Conservation (phyloP, 2,888 invertebrate species). For the Aporophyla lueneburgensis region DNA sequence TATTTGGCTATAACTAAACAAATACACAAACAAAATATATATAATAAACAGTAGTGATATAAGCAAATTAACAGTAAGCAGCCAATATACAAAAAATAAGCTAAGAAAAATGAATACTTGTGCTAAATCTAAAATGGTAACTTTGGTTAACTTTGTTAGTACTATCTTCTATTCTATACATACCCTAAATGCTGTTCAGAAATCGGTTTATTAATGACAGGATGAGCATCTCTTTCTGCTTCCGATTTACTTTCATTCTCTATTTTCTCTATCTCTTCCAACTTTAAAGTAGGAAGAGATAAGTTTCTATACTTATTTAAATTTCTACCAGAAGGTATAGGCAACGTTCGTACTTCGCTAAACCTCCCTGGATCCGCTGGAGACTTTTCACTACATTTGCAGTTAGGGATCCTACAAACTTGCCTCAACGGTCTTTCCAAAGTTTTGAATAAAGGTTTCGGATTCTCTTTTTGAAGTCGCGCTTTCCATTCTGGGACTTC, state of each 20-base stretch:
- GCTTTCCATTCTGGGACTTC: slow-evolving; percentile 86
- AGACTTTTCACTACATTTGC: slow-evolving; percentile 83
- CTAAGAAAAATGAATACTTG: slow-evolving; percentile 68
- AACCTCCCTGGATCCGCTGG: slow-evolving; percentile 75
- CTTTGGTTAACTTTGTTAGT: slow-evolving; percentile 57
- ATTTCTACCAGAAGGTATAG: slow-evolving; percentile 81
- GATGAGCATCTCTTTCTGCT: slow-evolving; percentile 81
- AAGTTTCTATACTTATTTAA: slow-evolving; percentile 83
- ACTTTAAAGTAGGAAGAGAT: slow-evolving; percentile 86
- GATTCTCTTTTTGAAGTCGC: slow-evolving; percentile 82
- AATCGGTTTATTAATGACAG: slow-evolving; percentile 82
- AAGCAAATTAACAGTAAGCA: slow-evolving; percentile 69
- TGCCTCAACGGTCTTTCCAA: slow-evolving; percentile 83
- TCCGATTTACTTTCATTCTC: slow-evolving; percentile 75
- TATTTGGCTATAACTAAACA: slow-evolving; percentile 62
- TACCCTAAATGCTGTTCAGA: slow-evolving; percentile 91
- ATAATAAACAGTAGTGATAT: slow-evolving; percentile 61
- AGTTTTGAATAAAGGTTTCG: slow-evolving; percentile 77
- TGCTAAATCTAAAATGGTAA: slow-evolving; percentile 75
- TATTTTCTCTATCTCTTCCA: slow-evolving; percentile 81
- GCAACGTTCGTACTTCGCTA: slow-evolving; percentile 83
- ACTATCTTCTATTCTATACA: slow-evolving; percentile 78
- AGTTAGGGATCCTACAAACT: slow-evolving; percentile 86
- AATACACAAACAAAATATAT: slow-evolving; percentile 61
- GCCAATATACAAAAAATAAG: slow-evolving; percentile 75